Conservation (phyloP, 2,888 invertebrate species). For the Odontocolon sp. region DNA sequence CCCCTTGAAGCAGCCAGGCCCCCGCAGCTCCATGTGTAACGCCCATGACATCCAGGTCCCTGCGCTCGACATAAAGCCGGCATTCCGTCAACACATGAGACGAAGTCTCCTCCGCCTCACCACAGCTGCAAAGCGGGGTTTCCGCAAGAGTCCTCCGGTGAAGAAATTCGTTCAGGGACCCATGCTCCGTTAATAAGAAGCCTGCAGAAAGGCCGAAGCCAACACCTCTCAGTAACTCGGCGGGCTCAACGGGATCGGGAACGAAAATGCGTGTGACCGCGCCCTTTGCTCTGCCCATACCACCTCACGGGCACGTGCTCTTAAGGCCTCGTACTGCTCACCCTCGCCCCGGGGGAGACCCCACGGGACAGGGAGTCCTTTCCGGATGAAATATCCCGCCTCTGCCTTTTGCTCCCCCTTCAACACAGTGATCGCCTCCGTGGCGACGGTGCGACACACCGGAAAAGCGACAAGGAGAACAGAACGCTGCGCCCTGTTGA, state of each 20-base stretch:
- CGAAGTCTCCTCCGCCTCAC: not conserved
- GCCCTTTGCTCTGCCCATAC: not conserved
- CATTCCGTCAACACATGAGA: not conserved
- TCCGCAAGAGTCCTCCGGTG: not conserved
- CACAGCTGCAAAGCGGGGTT: not conserved
- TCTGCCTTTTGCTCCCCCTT: constrained; percentile 25
- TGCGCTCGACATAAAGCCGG: not conserved
- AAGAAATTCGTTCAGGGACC: not conserved
- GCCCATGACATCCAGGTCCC: not conserved
- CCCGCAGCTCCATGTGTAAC: not conserved
- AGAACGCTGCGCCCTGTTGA: constrained; percentile 38
- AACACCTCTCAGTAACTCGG: not conserved
- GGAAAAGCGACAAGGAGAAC: constrained; percentile 39
- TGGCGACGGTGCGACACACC: constrained; percentile 53
- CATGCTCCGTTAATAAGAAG: not conserved
- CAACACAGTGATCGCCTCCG: constrained; percentile 49
- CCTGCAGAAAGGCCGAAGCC: not conserved
- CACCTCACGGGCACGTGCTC: not conserved
- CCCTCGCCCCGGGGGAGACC: not conserved
- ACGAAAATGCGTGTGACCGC: not conserved
- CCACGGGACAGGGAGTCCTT: constrained; percentile 16
- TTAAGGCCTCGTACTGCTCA: not conserved
- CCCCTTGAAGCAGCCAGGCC: not conserved
- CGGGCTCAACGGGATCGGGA: not conserved
- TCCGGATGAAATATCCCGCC: constrained; percentile 16